A percentile compares a stretch with the other conserved stretches of the same genome.
These are phyloP conservation scores for Cirrhinus molitorella DNA, from an alignment of 2,797 vertebrate species.

Conservation along the genomic window DNA sequence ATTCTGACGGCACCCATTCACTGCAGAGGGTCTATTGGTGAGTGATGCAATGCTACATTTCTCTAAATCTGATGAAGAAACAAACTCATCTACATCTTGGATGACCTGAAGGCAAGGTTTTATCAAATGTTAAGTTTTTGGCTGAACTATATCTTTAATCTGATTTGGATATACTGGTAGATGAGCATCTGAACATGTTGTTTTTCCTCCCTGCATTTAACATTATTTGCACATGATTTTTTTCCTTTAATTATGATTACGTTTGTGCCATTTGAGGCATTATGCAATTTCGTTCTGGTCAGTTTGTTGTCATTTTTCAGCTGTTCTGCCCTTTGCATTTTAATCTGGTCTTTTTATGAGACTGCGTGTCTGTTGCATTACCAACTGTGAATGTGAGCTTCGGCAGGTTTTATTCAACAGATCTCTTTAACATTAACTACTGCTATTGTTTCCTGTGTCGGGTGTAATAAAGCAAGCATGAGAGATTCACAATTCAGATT, in stretches of 20 bases:
- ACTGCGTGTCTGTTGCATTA: not conserved
- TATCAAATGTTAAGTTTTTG: too few relatives aligned
- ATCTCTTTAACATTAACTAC: not conserved
- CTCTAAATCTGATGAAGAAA: too few relatives aligned
- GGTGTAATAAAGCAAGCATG: not conserved
- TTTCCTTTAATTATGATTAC: not conserved
- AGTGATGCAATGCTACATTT: too few relatives aligned
- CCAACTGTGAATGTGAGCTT: not conserved
- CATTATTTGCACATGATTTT: conserved; percentile 7
- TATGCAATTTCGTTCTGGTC: not conserved
- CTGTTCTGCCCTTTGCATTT: not conserved
- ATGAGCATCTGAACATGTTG: not conserved
- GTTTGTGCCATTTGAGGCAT: not conserved
- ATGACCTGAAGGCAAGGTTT: too few relatives aligned
- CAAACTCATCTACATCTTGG: too few relatives aligned
- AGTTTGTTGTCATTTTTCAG: not conserved
- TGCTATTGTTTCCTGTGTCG: not conserved
- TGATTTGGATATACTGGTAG: not conserved
- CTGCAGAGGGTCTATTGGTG: too few relatives aligned
- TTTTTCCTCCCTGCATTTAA: not conserved
- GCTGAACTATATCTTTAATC: too few relatives aligned
- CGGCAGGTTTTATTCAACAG: not conserved
- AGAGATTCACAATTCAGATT: not conserved
- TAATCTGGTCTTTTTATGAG: not conserved
- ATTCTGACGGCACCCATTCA: too few relatives aligned